These are phyloP conservation scores for Passer domesticus DNA, from an alignment of 2,113 vertebrate species.

Conservation along the genomic window DNA sequence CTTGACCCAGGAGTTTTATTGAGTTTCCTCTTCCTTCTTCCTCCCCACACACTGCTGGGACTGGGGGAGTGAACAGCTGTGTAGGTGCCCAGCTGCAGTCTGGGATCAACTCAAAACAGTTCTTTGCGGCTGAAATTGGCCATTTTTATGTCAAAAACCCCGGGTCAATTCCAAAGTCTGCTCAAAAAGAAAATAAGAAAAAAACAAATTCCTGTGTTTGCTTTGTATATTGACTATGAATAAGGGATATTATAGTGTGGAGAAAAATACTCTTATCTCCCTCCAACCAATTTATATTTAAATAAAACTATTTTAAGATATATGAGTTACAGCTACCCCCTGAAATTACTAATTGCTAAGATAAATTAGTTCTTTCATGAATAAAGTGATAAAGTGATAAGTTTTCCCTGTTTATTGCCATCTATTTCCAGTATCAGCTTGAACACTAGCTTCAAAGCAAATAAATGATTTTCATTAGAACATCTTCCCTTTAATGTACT, in stretches of 20 bases:
- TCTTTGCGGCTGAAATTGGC: neutral
- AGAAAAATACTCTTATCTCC: neutral
- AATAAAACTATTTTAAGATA: constrained; percentile 17
- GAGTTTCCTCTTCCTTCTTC: neutral
- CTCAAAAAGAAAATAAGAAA: neutral
- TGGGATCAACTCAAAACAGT: neutral
- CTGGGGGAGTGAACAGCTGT: fast-evolving
- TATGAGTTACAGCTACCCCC: neutral
- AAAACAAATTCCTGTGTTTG: neutral
- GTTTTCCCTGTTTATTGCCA: constrained; percentile 1
- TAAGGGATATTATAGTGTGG: neutral
- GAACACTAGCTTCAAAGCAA: constrained; percentile 40
- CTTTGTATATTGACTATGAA: neutral
- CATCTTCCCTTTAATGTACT: constrained; percentile 1
- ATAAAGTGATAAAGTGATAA: constrained; percentile 39
- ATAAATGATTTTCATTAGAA: constrained; percentile 29
- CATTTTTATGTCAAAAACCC: neutral
- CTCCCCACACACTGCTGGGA: neutral
- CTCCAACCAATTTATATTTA: constrained; percentile 35
- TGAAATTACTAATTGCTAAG: constrained; percentile 46
- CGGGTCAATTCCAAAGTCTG: neutral
- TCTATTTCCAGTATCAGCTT: constrained; percentile 5
- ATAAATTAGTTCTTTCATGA: constrained; percentile 59
- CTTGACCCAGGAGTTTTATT: neutral
- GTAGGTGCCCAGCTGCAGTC: neutral